These are phyloP conservation scores for Acrossocheilus wenchowensis DNA, from an alignment of 2,797 vertebrate genomes.

Conservation along the genomic window DNA sequence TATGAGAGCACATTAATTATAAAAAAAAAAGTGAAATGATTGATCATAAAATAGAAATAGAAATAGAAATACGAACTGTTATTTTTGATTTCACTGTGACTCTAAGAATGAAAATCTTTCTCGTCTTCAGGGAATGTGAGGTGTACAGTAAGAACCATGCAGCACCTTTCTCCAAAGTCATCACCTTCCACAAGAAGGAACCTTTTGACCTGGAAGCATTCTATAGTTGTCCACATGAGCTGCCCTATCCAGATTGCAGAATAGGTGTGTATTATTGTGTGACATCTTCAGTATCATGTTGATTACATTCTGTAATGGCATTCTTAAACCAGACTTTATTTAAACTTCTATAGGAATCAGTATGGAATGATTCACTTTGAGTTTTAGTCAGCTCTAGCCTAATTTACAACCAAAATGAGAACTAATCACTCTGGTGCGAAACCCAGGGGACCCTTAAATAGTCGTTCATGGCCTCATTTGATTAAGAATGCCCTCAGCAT, in stretches of 20 bases:
- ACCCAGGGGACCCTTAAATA: slow-evolving; percentile 31
- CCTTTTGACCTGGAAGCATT: slow-evolving; percentile 95
- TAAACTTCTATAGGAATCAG: background rate
- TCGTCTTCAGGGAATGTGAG: slow-evolving; percentile 87
- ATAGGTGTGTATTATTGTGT: slow-evolving; percentile 80
- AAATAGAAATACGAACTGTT: background rate
- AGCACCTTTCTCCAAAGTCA: slow-evolving; percentile 96
- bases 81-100: background rate
- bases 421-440: background rate
- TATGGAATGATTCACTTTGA: slow-evolving; percentile 11
- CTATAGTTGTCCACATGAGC: slow-evolving; percentile 89
- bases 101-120: background rate
- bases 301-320: background rate
- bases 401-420: slow-evolving; percentile 32
- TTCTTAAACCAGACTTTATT: slow-evolving; percentile 5
- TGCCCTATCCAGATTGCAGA: slow-evolving; percentile 91
- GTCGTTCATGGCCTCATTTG: slow-evolving; percentile 46
- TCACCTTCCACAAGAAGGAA: slow-evolving; percentile 97
- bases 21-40: background rate
- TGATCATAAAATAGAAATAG: background rate
- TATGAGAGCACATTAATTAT: background rate
- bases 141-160: slow-evolving; percentile 95
- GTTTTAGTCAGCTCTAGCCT: slow-evolving; percentile 13
- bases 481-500: slow-evolving; percentile 29
- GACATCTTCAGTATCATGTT: slow-evolving; percentile 14